Evolutionary conservation across 1,140 invertebrate species (phyloP), one percentile per base, ranked within the genome.

Genomic region (Cotesia typhae): DNA sequence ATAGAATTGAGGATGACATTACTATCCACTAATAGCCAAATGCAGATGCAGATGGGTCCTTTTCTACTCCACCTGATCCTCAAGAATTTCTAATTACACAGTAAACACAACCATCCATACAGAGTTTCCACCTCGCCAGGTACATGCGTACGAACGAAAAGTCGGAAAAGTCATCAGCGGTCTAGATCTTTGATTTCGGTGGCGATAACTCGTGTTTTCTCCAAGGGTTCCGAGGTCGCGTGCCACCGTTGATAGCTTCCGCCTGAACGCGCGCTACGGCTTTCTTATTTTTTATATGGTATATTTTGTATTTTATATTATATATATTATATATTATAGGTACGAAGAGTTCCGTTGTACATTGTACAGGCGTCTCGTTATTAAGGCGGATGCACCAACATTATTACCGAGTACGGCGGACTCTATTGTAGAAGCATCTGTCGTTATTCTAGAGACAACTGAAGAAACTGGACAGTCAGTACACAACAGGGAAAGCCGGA

Each of bases 361-460:
- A 60, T 75, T 69, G 69, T 67, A 55, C 68, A 60, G 38, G 64
- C 64, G 41, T 47, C 41, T 47, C 66, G 71, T 75, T 59, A 72
- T 74, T 76, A 66, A 69, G 66, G 66, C 70, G 66, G 59, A 67
- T 72, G 20, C 66, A 55, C 65, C 66, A 64, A 70, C 37, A 57
- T 67, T 64, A 67, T 74, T 74, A 65, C 70, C 51, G 57, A 64
- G 55, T 55, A 55, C 17, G 70, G 53, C 60, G 38, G 70, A 53
- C 64, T 78, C 74, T 65, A 78, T 80, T 79, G 78, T 78, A 20
- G 75, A 75, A 74, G 77, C 80, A 81, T 80, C 79, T 81, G 80
- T 78, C 73, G 76, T 52, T 47, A 47, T 47, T 74, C 63, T 38
- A 57, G 51, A 66, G 41, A 47, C 41, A 47, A 47, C 6, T 47